Evolutionary conservation across 1,140 invertebrate genomes (phyloP), one percentile per base, ranked within the genome.

Genomic region (Phymastichus coffea): DNA sequence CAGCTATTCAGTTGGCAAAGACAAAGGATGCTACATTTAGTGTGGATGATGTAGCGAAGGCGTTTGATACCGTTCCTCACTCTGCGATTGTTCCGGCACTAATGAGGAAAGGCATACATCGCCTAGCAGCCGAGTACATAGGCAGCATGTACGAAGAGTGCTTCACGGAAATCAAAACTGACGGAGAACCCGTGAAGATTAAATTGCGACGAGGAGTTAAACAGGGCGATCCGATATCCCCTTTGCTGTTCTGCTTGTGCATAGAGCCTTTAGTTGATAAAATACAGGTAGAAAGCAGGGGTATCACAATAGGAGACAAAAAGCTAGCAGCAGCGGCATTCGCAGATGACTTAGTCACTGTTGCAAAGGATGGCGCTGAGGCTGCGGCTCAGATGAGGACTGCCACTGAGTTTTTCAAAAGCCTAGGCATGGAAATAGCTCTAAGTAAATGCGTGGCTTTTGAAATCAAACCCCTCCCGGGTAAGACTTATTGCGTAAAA

Each of bases 301-400:
- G 70, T 3, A 17, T 61, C 0, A 4, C 7, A 10, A 7, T 37
- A 17, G 23, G 57, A 12, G 48, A 41, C 1, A 52, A 51, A 12
- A 35, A 15, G 2, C 20, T 69, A 8, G 72, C 69, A 4, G 65
- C 70, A 0, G 49, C 77, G 19, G 77, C 72, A 0, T 80, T 74
- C 44, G 77, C 79, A 4, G 78, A 79, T 46, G 79, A 81, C 48
- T 33, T 79, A 4, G 52, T 77, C 2, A 10, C 19, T 23, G 2
- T 44, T 0, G 43, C 19, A 4, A 25, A n/a, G 4, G 8, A 15
- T 8, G 14, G 4, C 6, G 14, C 3, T 1, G 10, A 4, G 22
- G 43, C 43, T 1, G 22, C 10, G 2, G n/a, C 14, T 1, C 22
- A 44, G 22, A 12, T 22, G 3, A 2, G 3, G 2, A 44, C 25